phyloP scores from a whole-genome alignment of 2,888 invertebrate genomes.

The Myopa tessellatipennis region DNA sequence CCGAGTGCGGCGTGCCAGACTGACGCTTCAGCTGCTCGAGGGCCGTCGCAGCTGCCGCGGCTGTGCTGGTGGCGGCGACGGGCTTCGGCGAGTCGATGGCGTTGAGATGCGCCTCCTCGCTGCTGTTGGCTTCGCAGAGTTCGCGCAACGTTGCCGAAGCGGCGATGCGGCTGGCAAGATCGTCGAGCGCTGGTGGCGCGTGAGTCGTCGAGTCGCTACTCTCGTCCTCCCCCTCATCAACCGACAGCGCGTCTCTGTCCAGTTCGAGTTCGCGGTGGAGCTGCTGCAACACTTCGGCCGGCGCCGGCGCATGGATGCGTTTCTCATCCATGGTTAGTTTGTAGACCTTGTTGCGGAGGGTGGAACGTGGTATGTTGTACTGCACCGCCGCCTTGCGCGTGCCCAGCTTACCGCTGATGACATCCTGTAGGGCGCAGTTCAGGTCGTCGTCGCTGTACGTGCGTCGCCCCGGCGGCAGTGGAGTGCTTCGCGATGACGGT shows the following conservation, averaged over 20 bases:
- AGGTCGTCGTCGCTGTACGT: conserved; percentile 97
- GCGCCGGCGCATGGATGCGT: conserved; percentile 69
- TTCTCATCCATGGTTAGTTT: conserved; percentile 79
- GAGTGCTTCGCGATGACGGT: conserved; percentile 72
- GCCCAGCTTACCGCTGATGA: conserved; percentile 91
- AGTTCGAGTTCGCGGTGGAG: conserved; percentile 56
- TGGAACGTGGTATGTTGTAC: conserved; percentile 96
- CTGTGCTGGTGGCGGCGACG: not conserved
- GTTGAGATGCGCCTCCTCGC: conserved; percentile 49
- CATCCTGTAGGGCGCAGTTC: conserved; percentile 92
- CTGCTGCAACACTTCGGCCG: conserved; percentile 50
- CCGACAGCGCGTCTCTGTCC: conserved; percentile 65
- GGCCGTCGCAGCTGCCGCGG: conserved; percentile 13
- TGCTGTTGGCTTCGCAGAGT: conserved; percentile 55
- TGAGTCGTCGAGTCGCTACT: conserved; percentile 71
- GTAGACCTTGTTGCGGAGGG: conserved; percentile 94
- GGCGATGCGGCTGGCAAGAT: conserved; percentile 54
- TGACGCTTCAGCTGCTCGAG: conserved; percentile 34
- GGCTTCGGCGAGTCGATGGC: conserved; percentile 15
- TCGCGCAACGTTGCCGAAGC: conserved; percentile 57
- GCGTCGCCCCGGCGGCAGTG: conserved; percentile 71
- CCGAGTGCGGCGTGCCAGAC: conserved; percentile 33
- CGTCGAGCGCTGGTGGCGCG: conserved; percentile 47
- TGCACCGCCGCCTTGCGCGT: conserved; percentile 93
- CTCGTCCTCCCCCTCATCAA: conserved; percentile 71